phyloP scores from a whole-genome alignment of 2,797 vertebrate genomes.

The Neosilurus mollespiculum region DNA sequence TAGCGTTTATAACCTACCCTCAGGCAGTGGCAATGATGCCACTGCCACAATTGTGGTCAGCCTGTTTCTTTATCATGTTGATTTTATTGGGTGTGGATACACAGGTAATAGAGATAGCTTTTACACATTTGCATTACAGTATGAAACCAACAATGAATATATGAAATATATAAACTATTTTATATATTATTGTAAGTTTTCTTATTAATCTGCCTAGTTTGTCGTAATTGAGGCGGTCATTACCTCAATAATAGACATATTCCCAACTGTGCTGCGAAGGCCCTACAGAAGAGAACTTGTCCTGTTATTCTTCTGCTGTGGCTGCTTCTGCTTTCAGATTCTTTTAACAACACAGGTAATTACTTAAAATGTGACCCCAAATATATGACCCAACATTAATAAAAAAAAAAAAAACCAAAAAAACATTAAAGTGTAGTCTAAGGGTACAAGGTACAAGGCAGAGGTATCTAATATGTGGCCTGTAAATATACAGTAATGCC shows the following conservation, averaged over 20 bases:
- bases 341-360: not conserved
- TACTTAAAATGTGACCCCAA: not conserved
- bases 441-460: too few relatives aligned
- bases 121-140: not conserved
- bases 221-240: not conserved
- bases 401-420: not conserved
- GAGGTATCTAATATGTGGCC: not conserved
- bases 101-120: not conserved
- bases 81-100: not conserved
- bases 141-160: not conserved
- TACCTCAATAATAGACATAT: conserved; percentile 2
- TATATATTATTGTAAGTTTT: too few relatives aligned
- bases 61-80: conserved; percentile 52
- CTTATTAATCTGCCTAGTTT: not conserved
- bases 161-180: too few relatives aligned
- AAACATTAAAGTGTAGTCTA: not conserved
- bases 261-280: not conserved
- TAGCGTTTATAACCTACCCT: conserved; percentile 68
- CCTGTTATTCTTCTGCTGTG: conserved; percentile 1
- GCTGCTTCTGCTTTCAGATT: conserved; percentile 48
- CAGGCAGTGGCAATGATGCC: conserved; percentile 67
- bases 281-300: not conserved
- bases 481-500: not conserved
- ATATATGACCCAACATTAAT: not conserved
- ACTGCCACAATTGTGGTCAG: conserved; percentile 62